phyloP scores from a whole-genome alignment of 1,140 invertebrate genomes.

The Drosophila ambigua region DNA sequence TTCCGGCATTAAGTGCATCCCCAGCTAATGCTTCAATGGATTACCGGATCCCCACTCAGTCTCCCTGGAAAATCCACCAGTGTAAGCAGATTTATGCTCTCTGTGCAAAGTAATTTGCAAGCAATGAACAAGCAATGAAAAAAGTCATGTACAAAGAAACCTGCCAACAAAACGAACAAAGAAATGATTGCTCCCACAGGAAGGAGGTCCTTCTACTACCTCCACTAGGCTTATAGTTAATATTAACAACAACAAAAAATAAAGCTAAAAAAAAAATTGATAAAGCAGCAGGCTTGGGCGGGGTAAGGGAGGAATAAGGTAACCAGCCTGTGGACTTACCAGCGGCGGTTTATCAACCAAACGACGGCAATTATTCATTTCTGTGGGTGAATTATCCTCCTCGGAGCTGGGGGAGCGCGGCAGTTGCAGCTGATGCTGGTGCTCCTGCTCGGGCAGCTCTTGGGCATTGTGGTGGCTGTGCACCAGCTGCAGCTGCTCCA shows the following conservation, averaged over 20 bases:
- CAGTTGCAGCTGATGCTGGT: conserved; percentile 78
- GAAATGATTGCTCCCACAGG: conserved; percentile 49
- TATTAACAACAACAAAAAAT: conserved; percentile 35
- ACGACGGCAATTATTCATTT: conserved; percentile 93
- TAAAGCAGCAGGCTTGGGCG: not conserved
- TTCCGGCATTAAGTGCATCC: conserved; percentile 21
- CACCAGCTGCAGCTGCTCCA: conserved; percentile 69
- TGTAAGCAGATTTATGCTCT: conserved; percentile 61
- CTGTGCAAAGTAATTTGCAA: conserved; percentile 41
- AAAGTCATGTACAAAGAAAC: conserved; percentile 28
- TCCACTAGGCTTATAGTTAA: conserved; percentile 50
- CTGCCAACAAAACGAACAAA: conserved; percentile 52
- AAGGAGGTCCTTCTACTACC: not conserved
- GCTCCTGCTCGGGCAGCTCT: conserved; percentile 75
- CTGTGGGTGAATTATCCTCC: conserved; percentile 94
- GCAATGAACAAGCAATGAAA: conserved; percentile 31
- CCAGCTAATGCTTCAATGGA: conserved; percentile 23
- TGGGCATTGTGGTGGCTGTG: conserved; percentile 66
- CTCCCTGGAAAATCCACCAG: conserved; percentile 42
- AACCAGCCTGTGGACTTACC: conserved; percentile 84
- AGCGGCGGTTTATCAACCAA: conserved; percentile 92
- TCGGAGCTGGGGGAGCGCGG: conserved; percentile 91
- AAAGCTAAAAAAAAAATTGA: not conserved
- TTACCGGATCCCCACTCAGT: conserved; percentile 1
- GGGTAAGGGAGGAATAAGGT: not conserved